Conservation (phyloP, 2,113 vertebrate species). For the Microtus ochrogaster region DNA sequence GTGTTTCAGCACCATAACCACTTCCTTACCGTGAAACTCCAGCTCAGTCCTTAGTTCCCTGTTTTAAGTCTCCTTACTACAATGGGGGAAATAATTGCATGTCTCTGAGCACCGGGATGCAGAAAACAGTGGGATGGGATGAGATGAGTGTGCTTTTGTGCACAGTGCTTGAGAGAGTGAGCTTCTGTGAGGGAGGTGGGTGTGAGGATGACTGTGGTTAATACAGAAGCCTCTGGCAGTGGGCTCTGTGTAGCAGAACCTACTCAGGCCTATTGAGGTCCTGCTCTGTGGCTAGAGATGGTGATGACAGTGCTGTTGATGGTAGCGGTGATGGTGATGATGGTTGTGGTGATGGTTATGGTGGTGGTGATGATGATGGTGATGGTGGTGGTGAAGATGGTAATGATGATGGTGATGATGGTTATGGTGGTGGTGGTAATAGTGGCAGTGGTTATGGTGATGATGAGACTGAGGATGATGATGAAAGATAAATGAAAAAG, state of each 20-base stretch:
- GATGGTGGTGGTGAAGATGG: fast-evolving
- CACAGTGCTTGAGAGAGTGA: background rate
- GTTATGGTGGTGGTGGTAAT: fast-evolving
- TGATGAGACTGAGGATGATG: background rate
- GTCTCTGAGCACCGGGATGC: background rate
- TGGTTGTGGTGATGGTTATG: too few species aligned
- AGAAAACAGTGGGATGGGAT: background rate
- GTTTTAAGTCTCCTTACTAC: background rate
- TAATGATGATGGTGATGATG: fast-evolving
- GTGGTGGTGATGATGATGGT: fast-evolving
- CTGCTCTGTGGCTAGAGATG: background rate
- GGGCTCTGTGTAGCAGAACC: background rate
- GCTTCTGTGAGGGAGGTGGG: background rate
- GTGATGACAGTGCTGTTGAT: background rate
- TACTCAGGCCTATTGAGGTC: background rate
- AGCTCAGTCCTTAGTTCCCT: background rate
- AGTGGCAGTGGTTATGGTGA: fast-evolving
- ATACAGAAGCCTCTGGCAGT: background rate
- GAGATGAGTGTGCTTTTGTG: background rate
- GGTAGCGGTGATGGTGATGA: fast-evolving
- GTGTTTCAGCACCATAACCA: background rate
- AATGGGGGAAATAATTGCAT: background rate
- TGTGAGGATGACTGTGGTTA: too few species aligned
- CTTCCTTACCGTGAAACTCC: background rate
- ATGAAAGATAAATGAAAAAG: background rate